A percentile compares a stretch with the other conserved stretches of the same genome.
phyloP scores from a whole-genome alignment of 1,140 invertebrate genomes.

The Uloborus diversus region DNA sequence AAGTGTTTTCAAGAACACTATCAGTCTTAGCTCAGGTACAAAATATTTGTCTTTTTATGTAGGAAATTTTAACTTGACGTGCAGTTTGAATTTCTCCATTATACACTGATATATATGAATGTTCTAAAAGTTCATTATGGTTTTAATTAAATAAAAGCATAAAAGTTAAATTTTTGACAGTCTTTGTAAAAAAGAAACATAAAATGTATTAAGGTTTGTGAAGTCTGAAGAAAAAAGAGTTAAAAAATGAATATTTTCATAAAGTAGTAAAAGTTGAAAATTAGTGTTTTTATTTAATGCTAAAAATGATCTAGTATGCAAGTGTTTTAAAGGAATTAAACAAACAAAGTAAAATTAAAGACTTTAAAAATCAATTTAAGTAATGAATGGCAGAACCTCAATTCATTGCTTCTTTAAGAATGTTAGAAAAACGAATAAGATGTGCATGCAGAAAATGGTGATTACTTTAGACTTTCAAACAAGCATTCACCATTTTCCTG shows the following conservation, averaged over 20 bases:
- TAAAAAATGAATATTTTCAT: not conserved
- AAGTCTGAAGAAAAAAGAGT: not conserved
- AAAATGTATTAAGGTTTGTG: not conserved
- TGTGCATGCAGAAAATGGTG: too few relatives aligned
- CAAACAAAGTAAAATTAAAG: too few relatives aligned
- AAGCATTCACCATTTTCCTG: too few relatives aligned
- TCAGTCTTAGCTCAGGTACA: conserved; percentile 78
- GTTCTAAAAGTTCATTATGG: not conserved
- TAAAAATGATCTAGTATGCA: too few relatives aligned
- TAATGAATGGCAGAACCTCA: too few relatives aligned
- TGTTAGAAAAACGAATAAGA: too few relatives aligned
- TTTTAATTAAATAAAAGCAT: not conserved
- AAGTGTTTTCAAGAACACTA: conserved; percentile 86
- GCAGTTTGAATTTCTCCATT: conserved; percentile 12
- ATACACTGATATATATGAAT: not conserved
- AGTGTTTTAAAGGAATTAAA: too few relatives aligned
- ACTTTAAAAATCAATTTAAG: too few relatives aligned
- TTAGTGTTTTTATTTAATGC: not conserved
- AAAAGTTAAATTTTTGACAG: not conserved
- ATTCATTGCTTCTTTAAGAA: too few relatives aligned
- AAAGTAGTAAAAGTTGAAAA: not conserved
- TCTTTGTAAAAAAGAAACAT: not conserved
- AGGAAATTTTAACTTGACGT: too few relatives aligned
- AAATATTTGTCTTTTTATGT: too few relatives aligned
- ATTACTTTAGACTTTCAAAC: too few relatives aligned